phyloP scores from a whole-genome alignment of 1,140 invertebrate genomes.

The Bactericera cockerelli region DNA sequence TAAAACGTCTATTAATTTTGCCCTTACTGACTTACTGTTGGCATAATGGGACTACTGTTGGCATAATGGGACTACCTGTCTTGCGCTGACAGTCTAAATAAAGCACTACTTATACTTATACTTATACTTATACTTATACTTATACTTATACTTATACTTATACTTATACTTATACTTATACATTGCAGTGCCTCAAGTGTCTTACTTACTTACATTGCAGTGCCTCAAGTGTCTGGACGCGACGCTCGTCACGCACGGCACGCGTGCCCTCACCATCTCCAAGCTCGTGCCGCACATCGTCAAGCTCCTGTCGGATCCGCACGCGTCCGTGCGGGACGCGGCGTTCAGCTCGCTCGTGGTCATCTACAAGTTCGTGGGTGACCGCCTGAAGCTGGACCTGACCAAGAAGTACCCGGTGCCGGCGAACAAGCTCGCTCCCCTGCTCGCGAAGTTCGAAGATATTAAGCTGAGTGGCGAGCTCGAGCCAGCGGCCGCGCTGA shows the following conservation, averaged over 20 bases:
- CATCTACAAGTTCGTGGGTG: constrained; percentile 86
- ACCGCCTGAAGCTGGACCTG: constrained; percentile 67
- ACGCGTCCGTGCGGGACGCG: constrained; percentile 67
- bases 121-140: no score
- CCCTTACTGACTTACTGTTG: no score
- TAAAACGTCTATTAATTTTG: no score
- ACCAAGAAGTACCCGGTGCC: constrained; percentile 65
- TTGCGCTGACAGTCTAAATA: no score
- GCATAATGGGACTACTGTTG: no score
- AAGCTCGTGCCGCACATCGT: constrained; percentile 68
- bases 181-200: constrained; percentile 72
- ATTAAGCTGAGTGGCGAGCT: constrained; percentile 60
- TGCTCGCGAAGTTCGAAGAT: constrained; percentile 78
- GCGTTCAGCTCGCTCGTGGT: constrained; percentile 73
- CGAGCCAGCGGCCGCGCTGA: constrained; percentile 47
- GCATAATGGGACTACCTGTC: no score
- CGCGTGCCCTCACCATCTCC: constrained; percentile 58
- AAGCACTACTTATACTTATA: no score
- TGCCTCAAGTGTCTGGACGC: background rate
- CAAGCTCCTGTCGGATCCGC: constrained; percentile 77
- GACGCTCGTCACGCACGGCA: constrained; percentile 50
- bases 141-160: no score
- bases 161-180: no score
- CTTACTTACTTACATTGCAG: no score
- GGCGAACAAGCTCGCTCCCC: constrained; percentile 53